These are phyloP conservation scores for Eudasyphora cyanicolor DNA, from an alignment of 2,888 invertebrate species.

Conservation along the genomic window DNA sequence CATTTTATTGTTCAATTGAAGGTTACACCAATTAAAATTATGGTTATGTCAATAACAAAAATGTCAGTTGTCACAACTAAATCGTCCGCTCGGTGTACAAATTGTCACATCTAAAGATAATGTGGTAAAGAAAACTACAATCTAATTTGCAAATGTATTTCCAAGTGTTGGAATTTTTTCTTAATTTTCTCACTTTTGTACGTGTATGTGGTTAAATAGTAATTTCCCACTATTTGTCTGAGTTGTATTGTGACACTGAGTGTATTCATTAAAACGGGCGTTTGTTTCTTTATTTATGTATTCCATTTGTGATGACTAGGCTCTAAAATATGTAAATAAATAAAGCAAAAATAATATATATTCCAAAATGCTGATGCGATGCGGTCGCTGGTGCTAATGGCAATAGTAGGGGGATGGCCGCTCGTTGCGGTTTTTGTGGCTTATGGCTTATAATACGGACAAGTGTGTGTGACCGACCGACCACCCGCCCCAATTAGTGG, in stretches of 20 bases:
- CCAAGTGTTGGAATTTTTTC: no score
- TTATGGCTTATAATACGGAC: neutral
- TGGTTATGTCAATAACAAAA: no score
- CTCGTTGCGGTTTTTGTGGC: neutral
- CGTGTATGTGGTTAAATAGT: neutral
- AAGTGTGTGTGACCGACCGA: neutral
- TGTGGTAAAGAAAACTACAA: no score
- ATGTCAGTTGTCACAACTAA: no score
- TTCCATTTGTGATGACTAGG: conserved; percentile 8
- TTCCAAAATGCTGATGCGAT: neutral
- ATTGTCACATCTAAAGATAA: no score
- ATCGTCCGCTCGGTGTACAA: no score
- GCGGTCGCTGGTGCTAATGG: neutral
- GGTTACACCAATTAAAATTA: no score
- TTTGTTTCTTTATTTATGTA: neutral
- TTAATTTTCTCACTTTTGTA: no score
- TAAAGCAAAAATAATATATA: neutral
- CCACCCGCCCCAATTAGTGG: neutral
- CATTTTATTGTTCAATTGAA: no score
- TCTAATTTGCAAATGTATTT: no score
- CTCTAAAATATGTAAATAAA: conserved; percentile 7
- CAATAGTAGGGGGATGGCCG: neutral
- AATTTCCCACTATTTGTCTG: neutral
- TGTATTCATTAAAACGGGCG: no score
- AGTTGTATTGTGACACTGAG: neutral